Evolutionary conservation across 1,140 invertebrate genomes (phyloP), one percentile per base, ranked within the genome.

Genomic region (Eueides isabella): DNA sequence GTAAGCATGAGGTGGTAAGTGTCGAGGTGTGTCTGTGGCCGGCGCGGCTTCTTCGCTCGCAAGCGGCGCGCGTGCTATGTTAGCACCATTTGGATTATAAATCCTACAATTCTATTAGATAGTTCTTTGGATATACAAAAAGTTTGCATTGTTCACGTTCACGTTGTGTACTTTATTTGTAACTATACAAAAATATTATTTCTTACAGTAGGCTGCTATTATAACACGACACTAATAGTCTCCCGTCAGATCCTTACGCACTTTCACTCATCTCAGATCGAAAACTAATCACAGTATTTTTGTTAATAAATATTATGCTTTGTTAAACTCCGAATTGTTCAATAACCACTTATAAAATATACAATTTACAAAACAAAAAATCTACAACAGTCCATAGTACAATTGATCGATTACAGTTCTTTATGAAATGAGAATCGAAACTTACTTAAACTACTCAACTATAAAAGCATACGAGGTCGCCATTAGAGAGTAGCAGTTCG

Each of bases 141-240:
- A 89, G 72, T 83, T 85, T 84, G 75, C 67, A 76, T 90, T 80
- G 78, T 86, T 84, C 91, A 92, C 91, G 90, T n/a, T n/a, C n/a
- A n/a, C n/a, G 82, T 87, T 85, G 87, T 87, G 87, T 91, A 90
- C 82, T 90, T 90, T 90, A 87, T 88, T 92, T 90, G 85, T 88
- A 89, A 92, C 88, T 86, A 91, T 92, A 92, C 90, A 92, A 92
- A 92, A 92, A 92, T 92, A 92, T 89, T 78, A 84, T 90, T 89
- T 91, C 85, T 91, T 91, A 91, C 69, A 80, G 78, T 88, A 88
- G 79, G 76, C 78, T 81, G 78, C 73, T 83, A 85, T 79, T 85
- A 87, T 79, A 82, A 86, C 82, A 82, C 82, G 71, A 83, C 41
- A 44, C 41, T 44, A 72, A 71, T 72, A 64, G 30, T 74, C 75